These are phyloP conservation scores for Sander lucioperca DNA, from an alignment of 2,113 vertebrate species.

Conservation along the genomic window DNA sequence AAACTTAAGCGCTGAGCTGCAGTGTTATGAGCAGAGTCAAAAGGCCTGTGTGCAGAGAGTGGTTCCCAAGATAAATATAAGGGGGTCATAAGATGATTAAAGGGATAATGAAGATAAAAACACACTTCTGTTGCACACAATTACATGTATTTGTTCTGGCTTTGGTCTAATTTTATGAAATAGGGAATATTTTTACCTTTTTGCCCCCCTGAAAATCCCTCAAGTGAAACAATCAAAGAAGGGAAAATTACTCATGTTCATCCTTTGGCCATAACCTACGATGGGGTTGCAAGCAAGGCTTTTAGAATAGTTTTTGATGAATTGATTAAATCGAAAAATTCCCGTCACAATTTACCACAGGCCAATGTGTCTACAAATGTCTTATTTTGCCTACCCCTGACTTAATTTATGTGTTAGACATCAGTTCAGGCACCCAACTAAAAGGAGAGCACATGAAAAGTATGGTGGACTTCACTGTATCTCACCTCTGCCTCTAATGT, in stretches of 20 bases:
- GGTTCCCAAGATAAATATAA: not conserved
- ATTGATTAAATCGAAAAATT: no score
- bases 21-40: slow-evolving; percentile 36
- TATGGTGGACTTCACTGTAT: slow-evolving; percentile 50
- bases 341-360: no score
- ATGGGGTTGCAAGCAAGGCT: no score
- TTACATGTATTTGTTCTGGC: not conserved
- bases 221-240: not conserved
- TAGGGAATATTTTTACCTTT: not conserved
- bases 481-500: slow-evolving; percentile 70
- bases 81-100: not conserved
- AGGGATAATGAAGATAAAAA: slow-evolving; percentile 6
- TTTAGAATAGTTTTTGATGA: no score
- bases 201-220: not conserved
- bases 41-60: not conserved
- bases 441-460: slow-evolving; percentile 33
- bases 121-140: not conserved
- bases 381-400: not conserved
- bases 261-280: no score
- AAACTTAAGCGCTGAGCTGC: slow-evolving; percentile 36
- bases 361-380: not conserved
- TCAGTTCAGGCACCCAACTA: slow-evolving; percentile 28
- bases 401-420: slow-evolving; percentile 50
- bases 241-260: not conserved
- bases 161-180: not conserved